Percentiles rank a stretch among this genome's conserved stretches.
phyloP scores from a whole-genome alignment of 1,140 invertebrate genomes.

The Drosophila lowei region DNA sequence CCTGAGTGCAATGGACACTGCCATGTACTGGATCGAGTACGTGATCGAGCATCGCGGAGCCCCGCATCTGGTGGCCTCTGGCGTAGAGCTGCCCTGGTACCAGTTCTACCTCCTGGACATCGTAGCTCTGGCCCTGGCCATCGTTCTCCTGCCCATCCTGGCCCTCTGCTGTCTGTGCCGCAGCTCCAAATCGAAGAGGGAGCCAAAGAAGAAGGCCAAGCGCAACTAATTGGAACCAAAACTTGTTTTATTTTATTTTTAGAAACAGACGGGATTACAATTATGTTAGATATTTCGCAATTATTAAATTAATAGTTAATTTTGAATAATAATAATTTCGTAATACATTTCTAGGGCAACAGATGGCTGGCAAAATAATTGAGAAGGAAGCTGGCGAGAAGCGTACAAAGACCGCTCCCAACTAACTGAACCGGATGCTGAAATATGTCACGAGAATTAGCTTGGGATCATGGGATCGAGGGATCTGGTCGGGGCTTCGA shows the following conservation, averaged over 20 bases:
- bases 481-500: constrained; percentile 27
- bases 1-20: constrained; percentile 84
- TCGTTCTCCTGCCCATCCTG: constrained; percentile 39
- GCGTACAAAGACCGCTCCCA: constrained; percentile 62
- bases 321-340: constrained; percentile 43
- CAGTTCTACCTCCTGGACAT: constrained; percentile 87
- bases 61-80: constrained; percentile 84
- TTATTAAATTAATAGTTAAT: constrained; percentile 5
- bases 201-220: constrained; percentile 33
- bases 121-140: constrained; percentile 18
- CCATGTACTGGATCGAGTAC: constrained; percentile 86
- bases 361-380: constrained; percentile 69
- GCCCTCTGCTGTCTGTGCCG: constrained; percentile 24
- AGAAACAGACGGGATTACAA: constrained; percentile 35
- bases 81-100: constrained; percentile 85
- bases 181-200: constrained; percentile 2
- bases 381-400: constrained; percentile 69
- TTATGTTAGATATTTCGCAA: constrained; percentile 33
- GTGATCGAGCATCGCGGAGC: constrained; percentile 86
- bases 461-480: constrained; percentile 27
- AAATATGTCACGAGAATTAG: constrained; percentile 56
- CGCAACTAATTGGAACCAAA: constrained; percentile 47
- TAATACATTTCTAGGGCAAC: constrained; percentile 57
- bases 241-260: constrained; percentile 34
- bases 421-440: constrained; percentile 67